A percentile compares a stretch with the other conserved stretches of the same genome.
phyloP scores from a whole-genome alignment of 2,797 vertebrate genomes.

The Channallabes apus region DNA sequence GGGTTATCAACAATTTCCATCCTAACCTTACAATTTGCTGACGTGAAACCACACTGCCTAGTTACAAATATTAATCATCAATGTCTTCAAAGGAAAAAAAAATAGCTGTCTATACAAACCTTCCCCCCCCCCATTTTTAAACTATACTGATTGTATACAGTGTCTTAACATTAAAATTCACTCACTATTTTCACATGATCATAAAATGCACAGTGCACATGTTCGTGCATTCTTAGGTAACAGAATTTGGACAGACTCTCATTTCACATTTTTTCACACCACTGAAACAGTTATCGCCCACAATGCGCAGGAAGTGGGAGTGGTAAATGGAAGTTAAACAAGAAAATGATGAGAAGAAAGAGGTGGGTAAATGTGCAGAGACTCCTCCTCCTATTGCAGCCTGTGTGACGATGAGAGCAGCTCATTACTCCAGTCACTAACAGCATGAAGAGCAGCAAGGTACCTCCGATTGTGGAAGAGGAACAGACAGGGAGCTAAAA shows the following conservation, averaged over 20 bases:
- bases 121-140: too few species aligned
- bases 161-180: not conserved
- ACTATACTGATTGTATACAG: too few species aligned
- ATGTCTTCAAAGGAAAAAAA: not conserved
- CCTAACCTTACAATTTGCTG: not conserved
- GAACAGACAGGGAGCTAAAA: not conserved
- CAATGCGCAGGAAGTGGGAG: not conserved
- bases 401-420: not conserved
- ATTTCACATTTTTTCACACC: not conserved
- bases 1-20: not conserved
- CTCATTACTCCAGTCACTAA: not conserved
- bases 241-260: not conserved
- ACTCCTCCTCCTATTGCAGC: constrained; percentile 31
- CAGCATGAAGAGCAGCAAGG: not conserved
- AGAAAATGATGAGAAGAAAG: not conserved
- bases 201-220: not conserved
- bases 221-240: not conserved
- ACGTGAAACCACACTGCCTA: not conserved
- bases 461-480: not conserved
- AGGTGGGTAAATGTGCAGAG: not conserved
- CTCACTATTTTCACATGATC: not conserved
- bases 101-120: not conserved
- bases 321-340: not conserved
- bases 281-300: too few species aligned
- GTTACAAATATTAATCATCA: not conserved